Base-by-base conservation (phyloP, 2,888 invertebrate species). In the Polyploca ridens region DNA sequence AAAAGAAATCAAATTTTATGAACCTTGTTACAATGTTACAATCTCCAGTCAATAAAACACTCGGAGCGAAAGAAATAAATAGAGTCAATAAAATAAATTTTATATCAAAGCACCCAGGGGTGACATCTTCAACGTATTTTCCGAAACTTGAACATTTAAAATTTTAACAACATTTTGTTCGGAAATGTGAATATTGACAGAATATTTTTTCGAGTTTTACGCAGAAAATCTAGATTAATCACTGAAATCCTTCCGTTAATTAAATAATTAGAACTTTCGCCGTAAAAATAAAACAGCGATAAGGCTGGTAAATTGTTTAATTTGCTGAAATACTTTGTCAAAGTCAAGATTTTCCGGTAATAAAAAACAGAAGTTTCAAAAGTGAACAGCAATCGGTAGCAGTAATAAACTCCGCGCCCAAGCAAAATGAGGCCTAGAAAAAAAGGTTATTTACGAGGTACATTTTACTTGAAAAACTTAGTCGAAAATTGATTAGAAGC, bases 331-430 rank as follows among this genome's bases (percentile, higher is more conserved):
- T 69, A 72, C 68, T 73, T 70, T 64, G 44, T 33, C 62, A 35
- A 75, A 80, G 70, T 80, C 72, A 63, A 69, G 66, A 71, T 75
- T 73, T 76, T 68, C 27, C 72, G 72, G 68, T 73, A 68, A 80
- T 79, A 74, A 75, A 75, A 75, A 67, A 67, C 74, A 80, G 73
- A 73, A 73, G 69, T 78, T 74, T 60, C 10, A 8, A 54, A 54
- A 54, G 54, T 54, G 8, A 54, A 62, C 14, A 62, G 68, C 67
- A 60, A 41, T 61, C 41, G 41, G 16, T 0, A 13, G 41, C 41
- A 27, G 41, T 38, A 41, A 19, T 33, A 13, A 58, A n/a, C 19
- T 11, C 11, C 27, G 14, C 19, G 14, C 19, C 13, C 38, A 10
- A 14, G 14, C 38, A 44, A 44, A 61, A 41, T 61, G 60, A 41